Conservation (phyloP, 2,113 vertebrate genomes). For the Porphyrio hochstetteri region DNA sequence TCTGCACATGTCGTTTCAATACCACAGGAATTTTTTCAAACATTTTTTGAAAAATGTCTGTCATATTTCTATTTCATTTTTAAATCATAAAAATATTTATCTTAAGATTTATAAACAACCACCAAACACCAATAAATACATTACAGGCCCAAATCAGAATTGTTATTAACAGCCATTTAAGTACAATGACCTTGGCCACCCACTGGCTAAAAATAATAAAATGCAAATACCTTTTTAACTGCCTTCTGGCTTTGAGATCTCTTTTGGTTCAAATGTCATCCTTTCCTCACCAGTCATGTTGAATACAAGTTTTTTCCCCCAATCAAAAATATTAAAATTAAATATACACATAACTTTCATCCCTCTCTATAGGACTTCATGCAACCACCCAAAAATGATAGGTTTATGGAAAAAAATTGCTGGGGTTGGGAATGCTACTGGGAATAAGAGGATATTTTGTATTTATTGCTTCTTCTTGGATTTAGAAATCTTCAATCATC, state of each 20-base stretch:
- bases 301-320: not conserved
- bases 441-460: not conserved
- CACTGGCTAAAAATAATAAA: constrained; percentile 10
- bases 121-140: constrained; percentile 8
- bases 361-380: not conserved
- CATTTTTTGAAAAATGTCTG: constrained; percentile 1
- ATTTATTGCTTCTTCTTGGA: not conserved
- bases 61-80: constrained; percentile 33
- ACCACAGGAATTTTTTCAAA: constrained; percentile 2
- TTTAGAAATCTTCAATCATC: not conserved
- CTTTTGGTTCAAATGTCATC: not conserved
- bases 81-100: constrained; percentile 34
- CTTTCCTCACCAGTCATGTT: not conserved
- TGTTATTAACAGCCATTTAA: not conserved
- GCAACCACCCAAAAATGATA: not conserved
- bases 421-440: not conserved
- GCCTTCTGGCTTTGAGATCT: not conserved
- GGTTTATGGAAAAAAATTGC: not conserved
- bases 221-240: not conserved
- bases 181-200: not conserved
- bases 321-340: not conserved
- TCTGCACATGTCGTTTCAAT: not conserved
- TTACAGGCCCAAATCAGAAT: not conserved
- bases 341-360: not conserved
- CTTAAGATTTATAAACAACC: constrained; percentile 37